Base-by-base conservation (phyloP, 2,113 vertebrate species). In the Pygoscelis adeliae region DNA sequence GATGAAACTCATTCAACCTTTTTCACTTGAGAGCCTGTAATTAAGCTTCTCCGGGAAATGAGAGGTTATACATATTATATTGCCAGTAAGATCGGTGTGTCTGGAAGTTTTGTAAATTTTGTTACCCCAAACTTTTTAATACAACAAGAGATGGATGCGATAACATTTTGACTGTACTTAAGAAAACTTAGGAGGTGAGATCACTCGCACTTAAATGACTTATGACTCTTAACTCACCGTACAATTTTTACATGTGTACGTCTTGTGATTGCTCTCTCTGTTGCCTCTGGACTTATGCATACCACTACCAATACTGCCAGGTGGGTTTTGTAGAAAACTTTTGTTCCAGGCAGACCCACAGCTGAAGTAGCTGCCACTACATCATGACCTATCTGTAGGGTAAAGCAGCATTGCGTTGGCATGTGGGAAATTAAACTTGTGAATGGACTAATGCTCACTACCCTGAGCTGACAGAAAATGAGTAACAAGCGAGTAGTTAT, bases 21-120 rank as follows among this genome's bases (percentile, higher is more conserved):
- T 91, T 95, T 73, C 42, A 66, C 58, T 73, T 82, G 59, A 91
- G 52, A 95, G 46, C 53, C 38, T 93, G 36, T 67, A 94, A 94
- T 84, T 88, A 87, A 96, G 55, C 58, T 94, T 53, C 78, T 86
- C 19, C 62, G 67, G 67, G 84, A 91, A 96, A 88, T 1, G 6
- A 40, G n/a, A 87, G 7, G 38, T 49, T 94, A 49, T 76, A 58
- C 53, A 9, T 52, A 42, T 59, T 59, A 26, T 56, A 55, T 79
- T 84, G 65, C 20, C 40, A 85, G 42, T 70, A 70, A 91, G 42
- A 49, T 76, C 78, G 34, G 27, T 22, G 12, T 85, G 56, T 93
- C 46, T 90, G 62, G 65, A 83, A 66, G n/a, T 83, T 95, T 42
- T 83, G 71, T 63, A 49, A 47, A 52, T 94, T 65, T 91, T 83